These are phyloP conservation scores for Toxotes chatareus DNA, from an alignment of 2,113 vertebrate species.

Conservation along the genomic window DNA sequence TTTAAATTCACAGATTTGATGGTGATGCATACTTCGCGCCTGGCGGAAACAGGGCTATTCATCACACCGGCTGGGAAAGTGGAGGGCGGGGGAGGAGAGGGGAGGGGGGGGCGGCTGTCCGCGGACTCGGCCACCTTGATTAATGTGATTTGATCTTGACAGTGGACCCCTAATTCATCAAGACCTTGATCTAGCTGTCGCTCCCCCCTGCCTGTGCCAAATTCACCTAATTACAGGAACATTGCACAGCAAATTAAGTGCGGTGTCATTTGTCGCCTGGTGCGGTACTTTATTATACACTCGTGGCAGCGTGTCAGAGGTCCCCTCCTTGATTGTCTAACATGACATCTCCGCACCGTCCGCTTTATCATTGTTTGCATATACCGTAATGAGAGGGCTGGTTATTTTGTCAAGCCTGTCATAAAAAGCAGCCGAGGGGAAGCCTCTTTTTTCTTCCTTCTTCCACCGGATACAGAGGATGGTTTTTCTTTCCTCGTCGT, in stretches of 20 bases:
- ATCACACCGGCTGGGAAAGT: slow-evolving; percentile 77
- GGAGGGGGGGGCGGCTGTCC: slow-evolving; percentile 72
- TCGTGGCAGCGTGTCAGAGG: slow-evolving; percentile 83
- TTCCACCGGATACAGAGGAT: not conserved
- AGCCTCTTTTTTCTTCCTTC: not conserved
- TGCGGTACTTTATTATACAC: slow-evolving; percentile 81
- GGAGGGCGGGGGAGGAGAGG: slow-evolving; percentile 39
- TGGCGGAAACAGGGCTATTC: slow-evolving; percentile 81
- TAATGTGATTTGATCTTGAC: slow-evolving; percentile 90
- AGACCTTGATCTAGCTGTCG: slow-evolving; percentile 86
- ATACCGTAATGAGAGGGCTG: slow-evolving; percentile 82
- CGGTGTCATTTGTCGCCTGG: slow-evolving; percentile 84
- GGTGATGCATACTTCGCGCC: slow-evolving; percentile 83
- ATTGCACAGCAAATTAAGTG: slow-evolving; percentile 89
- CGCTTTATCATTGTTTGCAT: slow-evolving; percentile 87
- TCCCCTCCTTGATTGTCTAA: slow-evolving; percentile 83
- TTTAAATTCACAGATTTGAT: slow-evolving; percentile 85
- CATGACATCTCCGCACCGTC: slow-evolving; percentile 80
- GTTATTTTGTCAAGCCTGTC: slow-evolving; percentile 83
- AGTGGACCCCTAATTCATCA: slow-evolving; percentile 91
- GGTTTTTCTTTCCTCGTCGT: slow-evolving; percentile 13
- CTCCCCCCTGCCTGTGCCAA: slow-evolving; percentile 84
- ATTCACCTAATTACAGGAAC: slow-evolving; percentile 91
- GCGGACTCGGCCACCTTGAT: slow-evolving; percentile 87
- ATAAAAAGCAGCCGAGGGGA: slow-evolving; percentile 46